Base-by-base conservation (phyloP, 92 coral and sea anemone species). In the Montipora capitata region DNA sequence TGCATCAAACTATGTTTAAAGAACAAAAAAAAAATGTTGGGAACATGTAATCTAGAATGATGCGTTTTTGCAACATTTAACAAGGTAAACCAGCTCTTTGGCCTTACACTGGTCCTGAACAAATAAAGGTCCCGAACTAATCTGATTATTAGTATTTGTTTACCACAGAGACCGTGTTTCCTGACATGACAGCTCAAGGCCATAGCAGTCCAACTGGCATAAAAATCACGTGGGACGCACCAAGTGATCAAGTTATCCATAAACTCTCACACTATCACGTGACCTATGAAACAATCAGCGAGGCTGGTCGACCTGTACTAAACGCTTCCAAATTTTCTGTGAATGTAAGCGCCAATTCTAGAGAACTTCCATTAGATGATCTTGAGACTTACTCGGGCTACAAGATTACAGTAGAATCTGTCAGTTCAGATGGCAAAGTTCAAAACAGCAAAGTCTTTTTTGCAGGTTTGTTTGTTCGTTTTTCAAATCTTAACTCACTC, bases 251-350 rank as follows among this genome's bases (percentile, higher is more conserved):
- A 69, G 91, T 90, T 40, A 38, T 74, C 48, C 68, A 86, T 20
- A 72, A 81, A 65, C 78, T 90, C 39, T 42, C 74, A 20, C 90
- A 92, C 9, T 95, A 95, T 79, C 63, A 62, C 64, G 74, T 95
- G 17, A 69, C 92, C 12, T 93, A 95, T 74, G 67, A 88, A 66
- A 79, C 83, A 7, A 59, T 73, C 9, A 41, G 20, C 18, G 63
- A 54, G 52, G 92, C 86, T 7, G 74, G 74, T 13, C 39, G 76
- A 4, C 72, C 84, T 35, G 94, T 87, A n/a, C 40, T 16, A 35
- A 87, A 90, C 52, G n/a, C 74, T 45, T 68, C 87, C 20, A 18
- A 5, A 41, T 5, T 15, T 12, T 59, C 77, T 40, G 54, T 83
- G n/a, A 85, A 90, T 52, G 86, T 94, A 3, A 86, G 84, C 61